These are phyloP conservation scores for Ichneumon xanthorius DNA, from an alignment of 2,888 invertebrate species.

Conservation along the genomic window DNA sequence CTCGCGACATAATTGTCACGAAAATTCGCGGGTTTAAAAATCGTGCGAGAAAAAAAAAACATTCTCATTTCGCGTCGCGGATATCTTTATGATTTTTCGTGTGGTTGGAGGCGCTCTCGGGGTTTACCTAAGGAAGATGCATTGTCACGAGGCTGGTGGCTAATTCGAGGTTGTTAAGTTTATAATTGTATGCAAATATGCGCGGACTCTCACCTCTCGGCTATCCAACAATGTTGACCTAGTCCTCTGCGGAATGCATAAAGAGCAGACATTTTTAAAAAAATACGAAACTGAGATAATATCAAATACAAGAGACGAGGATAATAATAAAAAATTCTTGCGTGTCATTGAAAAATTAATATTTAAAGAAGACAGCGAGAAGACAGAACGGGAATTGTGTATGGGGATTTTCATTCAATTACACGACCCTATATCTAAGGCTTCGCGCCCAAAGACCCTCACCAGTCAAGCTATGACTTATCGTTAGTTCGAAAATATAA, in stretches of 20 bases:
- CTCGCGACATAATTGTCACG: conserved; percentile 14
- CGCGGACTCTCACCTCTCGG: conserved; percentile 24
- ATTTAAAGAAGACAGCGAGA: conserved; percentile 4
- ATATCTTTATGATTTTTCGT: conserved; percentile 55
- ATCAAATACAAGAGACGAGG: background rate
- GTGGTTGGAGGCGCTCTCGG: conserved; percentile 5
- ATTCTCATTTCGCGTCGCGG: conserved; percentile 28
- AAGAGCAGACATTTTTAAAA: background rate
- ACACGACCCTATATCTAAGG: conserved; percentile 29
- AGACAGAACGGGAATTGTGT: background rate
- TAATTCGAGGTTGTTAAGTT: conserved; percentile 43
- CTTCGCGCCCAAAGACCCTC: conserved; percentile 18
- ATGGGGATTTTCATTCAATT: conserved; percentile 48
- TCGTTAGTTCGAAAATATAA: conserved; percentile 45
- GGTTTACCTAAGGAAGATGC: conserved; percentile 36
- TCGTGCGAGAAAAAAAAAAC: conserved; percentile 10
- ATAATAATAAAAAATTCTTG: conserved; percentile 18
- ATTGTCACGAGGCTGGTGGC: conserved; percentile 27
- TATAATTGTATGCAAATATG: conserved; percentile 60
- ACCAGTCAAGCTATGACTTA: conserved; percentile 48
- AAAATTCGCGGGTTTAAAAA: conserved; percentile 14
- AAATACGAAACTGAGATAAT: background rate
- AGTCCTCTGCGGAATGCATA: conserved; percentile 5
- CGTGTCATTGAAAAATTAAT: conserved; percentile 10
- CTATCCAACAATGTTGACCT: conserved; percentile 18